Conservation (phyloP, 2,888 invertebrate genomes). For the Morpho deidamia region DNA sequence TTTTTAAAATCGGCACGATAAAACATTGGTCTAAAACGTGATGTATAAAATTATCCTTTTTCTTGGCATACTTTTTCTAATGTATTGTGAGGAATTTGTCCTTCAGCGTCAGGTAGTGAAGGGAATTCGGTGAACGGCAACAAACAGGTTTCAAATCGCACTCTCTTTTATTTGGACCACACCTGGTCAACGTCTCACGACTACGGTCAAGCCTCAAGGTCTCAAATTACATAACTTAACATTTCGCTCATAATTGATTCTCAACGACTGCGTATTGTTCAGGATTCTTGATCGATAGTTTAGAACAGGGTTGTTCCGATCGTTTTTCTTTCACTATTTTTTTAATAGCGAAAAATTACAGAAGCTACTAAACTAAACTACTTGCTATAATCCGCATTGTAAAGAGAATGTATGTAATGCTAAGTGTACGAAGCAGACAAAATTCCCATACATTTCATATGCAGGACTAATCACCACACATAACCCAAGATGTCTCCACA, state of each 20-base stretch:
- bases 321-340: neutral
- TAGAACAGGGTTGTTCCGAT: conserved; percentile 2
- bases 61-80: too few relatives aligned
- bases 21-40: too few relatives aligned
- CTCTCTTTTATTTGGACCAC: conserved; percentile 42
- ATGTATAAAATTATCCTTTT: too few relatives aligned
- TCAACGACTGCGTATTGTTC: conserved; percentile 28
- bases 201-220: conserved; percentile 74
- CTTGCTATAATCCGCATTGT: too few relatives aligned
- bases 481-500: too few relatives aligned
- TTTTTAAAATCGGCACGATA: too few relatives aligned
- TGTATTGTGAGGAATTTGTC: neutral
- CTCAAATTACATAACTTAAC: conserved; percentile 63
- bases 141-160: conserved; percentile 28
- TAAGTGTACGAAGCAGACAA: too few relatives aligned
- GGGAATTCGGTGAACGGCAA: conserved; percentile 17
- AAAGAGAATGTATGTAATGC: too few relatives aligned
- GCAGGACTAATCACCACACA: too few relatives aligned
- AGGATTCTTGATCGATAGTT: conserved; percentile 33
- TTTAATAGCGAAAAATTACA: neutral
- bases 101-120: conserved; percentile 13
- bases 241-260: conserved; percentile 54
- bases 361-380: too few relatives aligned
- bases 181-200: conserved; percentile 58
- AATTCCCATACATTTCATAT: too few relatives aligned